phyloP scores from a whole-genome alignment of 1,140 invertebrate genomes.

The Drosophila pseudoananassae region DNA sequence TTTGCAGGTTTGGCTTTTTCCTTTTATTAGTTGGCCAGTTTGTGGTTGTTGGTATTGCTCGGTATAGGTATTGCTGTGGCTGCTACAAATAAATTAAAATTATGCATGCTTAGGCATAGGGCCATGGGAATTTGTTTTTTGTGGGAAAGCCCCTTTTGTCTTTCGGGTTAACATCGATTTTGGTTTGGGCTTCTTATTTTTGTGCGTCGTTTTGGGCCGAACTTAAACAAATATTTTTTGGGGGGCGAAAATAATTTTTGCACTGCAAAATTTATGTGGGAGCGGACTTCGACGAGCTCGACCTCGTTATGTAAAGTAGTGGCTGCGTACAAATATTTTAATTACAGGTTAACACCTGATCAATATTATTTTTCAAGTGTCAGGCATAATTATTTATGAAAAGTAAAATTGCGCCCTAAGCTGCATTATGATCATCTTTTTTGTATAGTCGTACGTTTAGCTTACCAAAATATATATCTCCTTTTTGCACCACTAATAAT shows the following conservation, averaged over 20 bases:
- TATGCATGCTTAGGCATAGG: slow-evolving; percentile 76
- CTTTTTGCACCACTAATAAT: neutral
- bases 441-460: neutral
- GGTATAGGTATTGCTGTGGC: slow-evolving; percentile 24
- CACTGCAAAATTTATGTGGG: slow-evolving; percentile 42
- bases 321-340: slow-evolving; percentile 17
- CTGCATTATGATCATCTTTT: too few relatives aligned
- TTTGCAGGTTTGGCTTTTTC: slow-evolving; percentile 51
- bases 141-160: slow-evolving; percentile 67
- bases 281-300: slow-evolving; percentile 4
- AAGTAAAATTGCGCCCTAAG: too few relatives aligned
- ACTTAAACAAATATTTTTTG: slow-evolving; percentile 49
- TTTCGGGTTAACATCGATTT: slow-evolving; percentile 39
- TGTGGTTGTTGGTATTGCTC: slow-evolving; percentile 22
- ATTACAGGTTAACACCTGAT: neutral
- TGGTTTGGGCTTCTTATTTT: slow-evolving; percentile 5
- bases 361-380: too few relatives aligned
- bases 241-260: slow-evolving; percentile 35
- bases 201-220: slow-evolving; percentile 27
- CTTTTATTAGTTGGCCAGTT: slow-evolving; percentile 71
- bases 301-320: slow-evolving; percentile 24
- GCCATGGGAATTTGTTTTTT: slow-evolving; percentile 66
- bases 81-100: slow-evolving; percentile 83
- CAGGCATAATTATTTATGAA: neutral
- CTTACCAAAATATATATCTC: neutral